phyloP scores from a whole-genome alignment of 2,113 vertebrate species.

The Grus americana region DNA sequence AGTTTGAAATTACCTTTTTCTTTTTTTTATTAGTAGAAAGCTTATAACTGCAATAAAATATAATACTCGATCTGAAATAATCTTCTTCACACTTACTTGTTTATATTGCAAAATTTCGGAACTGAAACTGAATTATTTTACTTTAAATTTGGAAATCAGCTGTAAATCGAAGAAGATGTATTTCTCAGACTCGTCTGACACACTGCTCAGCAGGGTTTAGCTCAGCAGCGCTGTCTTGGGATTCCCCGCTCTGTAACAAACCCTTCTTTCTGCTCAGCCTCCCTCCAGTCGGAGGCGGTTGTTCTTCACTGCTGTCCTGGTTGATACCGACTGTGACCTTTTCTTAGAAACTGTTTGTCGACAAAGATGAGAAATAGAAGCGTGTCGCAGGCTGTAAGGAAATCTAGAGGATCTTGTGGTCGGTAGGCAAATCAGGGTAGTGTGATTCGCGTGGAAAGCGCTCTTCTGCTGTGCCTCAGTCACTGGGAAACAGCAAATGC shows the following conservation, averaged over 20 bases:
- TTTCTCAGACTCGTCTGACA: not conserved
- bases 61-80: not conserved
- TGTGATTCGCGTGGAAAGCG: not conserved
- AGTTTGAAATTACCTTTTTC: not conserved
- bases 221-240: not conserved
- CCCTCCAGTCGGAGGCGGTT: not conserved
- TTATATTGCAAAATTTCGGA: not conserved
- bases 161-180: not conserved
- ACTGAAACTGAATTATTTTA: not conserved
- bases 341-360: not conserved
- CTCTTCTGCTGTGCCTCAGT: not conserved
- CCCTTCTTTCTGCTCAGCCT: not conserved
- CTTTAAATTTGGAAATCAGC: not conserved
- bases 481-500: not conserved
- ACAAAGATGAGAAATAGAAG: not conserved
- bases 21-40: not conserved
- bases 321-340: not conserved
- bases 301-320: not conserved
- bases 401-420: not conserved
- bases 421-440: not conserved
- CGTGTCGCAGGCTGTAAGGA: not conserved
- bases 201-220: not conserved
- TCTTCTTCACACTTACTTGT: not conserved
- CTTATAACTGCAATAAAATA: not conserved
- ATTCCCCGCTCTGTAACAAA: not conserved